phyloP scores from a whole-genome alignment of 1,140 invertebrate species.

The Bombus haemorrhoidalis region DNA sequence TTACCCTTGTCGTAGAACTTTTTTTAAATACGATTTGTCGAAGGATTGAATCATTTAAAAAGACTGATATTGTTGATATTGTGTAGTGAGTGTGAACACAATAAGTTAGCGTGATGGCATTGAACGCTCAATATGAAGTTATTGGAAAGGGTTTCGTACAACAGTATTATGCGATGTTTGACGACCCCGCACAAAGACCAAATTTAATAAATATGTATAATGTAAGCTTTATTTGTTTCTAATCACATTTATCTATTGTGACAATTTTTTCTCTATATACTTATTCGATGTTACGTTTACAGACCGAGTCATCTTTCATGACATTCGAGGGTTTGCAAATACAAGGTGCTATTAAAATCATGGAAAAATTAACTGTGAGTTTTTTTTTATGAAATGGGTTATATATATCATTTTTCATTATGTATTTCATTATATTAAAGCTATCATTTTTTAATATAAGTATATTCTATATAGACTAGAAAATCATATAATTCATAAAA shows the following conservation, averaged over 20 bases:
- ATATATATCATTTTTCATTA: not conserved
- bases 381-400: not conserved
- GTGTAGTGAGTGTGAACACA: constrained; percentile 33
- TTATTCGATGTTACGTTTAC: constrained; percentile 67
- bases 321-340: constrained; percentile 96
- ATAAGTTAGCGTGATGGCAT: constrained; percentile 84
- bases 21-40: constrained; percentile 29
- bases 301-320: constrained; percentile 96
- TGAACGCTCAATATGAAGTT: constrained; percentile 94
- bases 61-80: constrained; percentile 31
- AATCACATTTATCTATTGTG: not conserved
- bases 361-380: constrained; percentile 96
- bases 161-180: constrained; percentile 95
- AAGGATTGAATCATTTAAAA: constrained; percentile 13
- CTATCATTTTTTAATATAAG: not conserved
- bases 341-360: constrained; percentile 95
- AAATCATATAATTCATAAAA: not conserved
- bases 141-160: constrained; percentile 96
- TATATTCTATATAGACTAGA: not conserved
- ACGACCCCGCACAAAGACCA: constrained; percentile 91
- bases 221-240: constrained; percentile 86
- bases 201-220: constrained; percentile 95
- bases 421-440: not conserved
- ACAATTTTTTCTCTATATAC: not conserved
- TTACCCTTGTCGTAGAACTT: constrained; percentile 52